These are phyloP conservation scores for Lophotriccus pileatus DNA, from an alignment of 2,797 vertebrate genomes.

Conservation along the genomic window DNA sequence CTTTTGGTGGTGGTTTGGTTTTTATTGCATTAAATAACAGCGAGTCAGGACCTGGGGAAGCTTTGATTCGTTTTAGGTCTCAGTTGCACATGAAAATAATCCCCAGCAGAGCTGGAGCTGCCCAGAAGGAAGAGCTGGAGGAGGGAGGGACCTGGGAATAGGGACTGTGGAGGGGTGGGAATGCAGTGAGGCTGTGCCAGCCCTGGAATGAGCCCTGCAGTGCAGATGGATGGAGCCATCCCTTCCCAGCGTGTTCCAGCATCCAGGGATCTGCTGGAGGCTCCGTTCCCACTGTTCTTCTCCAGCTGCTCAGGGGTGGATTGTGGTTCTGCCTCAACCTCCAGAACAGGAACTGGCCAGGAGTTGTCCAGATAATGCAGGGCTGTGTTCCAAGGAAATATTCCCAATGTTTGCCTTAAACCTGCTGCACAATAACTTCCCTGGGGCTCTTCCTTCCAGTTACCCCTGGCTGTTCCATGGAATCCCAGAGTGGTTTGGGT, in stretches of 20 bases:
- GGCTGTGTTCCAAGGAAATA: background rate
- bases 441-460: background rate
- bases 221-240: background rate
- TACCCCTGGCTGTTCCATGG: background rate
- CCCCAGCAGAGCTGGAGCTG: background rate
- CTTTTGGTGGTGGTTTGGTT: background rate
- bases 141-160: background rate
- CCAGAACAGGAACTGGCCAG: background rate
- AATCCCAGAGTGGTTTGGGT: background rate
- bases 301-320: background rate
- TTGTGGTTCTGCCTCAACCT: background rate
- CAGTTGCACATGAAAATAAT: background rate
- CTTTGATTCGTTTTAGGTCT: background rate
- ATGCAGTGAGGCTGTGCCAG: background rate
- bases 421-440: fast-evolving
- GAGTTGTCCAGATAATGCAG: background rate
- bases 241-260: background rate
- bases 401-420: background rate
- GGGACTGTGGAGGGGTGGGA: background rate
- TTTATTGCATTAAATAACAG: background rate
- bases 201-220: background rate
- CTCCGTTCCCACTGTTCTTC: background rate
- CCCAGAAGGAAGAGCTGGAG: background rate
- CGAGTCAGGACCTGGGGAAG: background rate
- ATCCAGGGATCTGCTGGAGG: background rate